Evolutionary conservation across 2,888 invertebrate species (phyloP).

Genomic region (Leptopilina syphax): DNA sequence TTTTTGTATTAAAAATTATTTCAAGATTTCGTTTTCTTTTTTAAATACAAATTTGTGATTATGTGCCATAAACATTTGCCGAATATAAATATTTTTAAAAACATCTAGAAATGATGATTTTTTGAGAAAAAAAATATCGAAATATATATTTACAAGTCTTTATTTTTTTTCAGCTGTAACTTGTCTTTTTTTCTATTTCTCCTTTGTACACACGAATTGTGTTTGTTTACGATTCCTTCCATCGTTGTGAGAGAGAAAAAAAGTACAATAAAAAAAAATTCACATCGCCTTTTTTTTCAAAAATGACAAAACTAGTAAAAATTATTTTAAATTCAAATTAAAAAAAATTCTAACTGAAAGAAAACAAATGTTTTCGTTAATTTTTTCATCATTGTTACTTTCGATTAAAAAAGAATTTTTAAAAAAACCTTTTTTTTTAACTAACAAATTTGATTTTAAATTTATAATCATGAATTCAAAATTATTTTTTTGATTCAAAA

Average conservation of each 20-base stretch:
- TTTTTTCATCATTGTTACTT: too few species aligned
- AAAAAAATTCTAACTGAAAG: too few species aligned
- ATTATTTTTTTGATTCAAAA: too few species aligned
- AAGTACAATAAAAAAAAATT: neutral
- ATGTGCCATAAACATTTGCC: constrained; percentile 27
- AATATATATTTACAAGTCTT: constrained; percentile 28
- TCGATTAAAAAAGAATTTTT: too few species aligned
- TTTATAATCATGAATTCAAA: too few species aligned
- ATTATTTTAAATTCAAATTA: too few species aligned
- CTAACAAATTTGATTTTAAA: too few species aligned
- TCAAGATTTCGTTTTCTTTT: constrained; percentile 2
- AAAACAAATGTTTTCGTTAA: too few species aligned
- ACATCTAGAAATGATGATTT: constrained; percentile 15
- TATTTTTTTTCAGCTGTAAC: neutral
- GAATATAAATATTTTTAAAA: constrained; percentile 34
- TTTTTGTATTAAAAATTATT: constrained; percentile 23
- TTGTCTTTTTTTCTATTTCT: neutral
- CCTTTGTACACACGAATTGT: neutral
- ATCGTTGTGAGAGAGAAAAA: neutral
- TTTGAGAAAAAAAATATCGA: neutral
- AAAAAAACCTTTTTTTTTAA: too few species aligned
- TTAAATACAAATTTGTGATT: constrained; percentile 24
- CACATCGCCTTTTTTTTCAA: too few species aligned
- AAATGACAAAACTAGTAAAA: too few species aligned
- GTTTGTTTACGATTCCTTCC: neutral